phyloP scores from a whole-genome alignment of 2,113 vertebrate genomes.

The Laticauda colubrina region DNA sequence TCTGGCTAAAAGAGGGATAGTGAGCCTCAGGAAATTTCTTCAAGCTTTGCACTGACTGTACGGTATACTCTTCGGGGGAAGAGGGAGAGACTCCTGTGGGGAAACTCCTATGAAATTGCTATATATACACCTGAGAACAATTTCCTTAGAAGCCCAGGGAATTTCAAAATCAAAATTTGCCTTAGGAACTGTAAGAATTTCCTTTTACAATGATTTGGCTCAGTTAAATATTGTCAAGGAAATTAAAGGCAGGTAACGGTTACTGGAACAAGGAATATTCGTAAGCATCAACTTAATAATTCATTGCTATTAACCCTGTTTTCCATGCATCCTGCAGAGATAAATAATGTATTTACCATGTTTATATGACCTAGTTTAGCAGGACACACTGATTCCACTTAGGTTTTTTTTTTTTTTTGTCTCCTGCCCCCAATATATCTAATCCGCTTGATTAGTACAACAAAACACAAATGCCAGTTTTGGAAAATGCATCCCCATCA shows the following conservation, averaged over 20 bases:
- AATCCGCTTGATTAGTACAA: not conserved
- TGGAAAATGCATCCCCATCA: not conserved
- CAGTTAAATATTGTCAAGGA: not conserved
- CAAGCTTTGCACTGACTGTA: not conserved
- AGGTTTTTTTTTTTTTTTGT: not conserved
- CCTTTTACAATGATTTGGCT: not conserved
- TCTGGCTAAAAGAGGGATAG: accelerated
- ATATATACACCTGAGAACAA: not conserved
- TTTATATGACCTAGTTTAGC: not conserved
- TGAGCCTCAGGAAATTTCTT: not conserved
- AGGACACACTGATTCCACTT: not conserved
- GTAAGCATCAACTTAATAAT: not conserved
- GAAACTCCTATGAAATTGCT: not conserved
- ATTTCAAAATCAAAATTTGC: not conserved
- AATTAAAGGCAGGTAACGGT: not conserved
- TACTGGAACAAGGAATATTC: not conserved
- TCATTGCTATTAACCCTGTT: not conserved
- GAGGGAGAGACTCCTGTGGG: no score
- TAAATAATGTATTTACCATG: not conserved
- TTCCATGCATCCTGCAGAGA: not conserved
- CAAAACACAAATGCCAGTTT: not conserved
- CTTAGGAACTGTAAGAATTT: slow-evolving; percentile 20
- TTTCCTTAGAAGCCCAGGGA: not conserved
- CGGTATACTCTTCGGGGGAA: not conserved
- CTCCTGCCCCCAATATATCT: not conserved